These are phyloP conservation scores for Hymenochirus boettgeri DNA, from an alignment of 2,113 vertebrate genomes.

Conservation along the genomic window DNA sequence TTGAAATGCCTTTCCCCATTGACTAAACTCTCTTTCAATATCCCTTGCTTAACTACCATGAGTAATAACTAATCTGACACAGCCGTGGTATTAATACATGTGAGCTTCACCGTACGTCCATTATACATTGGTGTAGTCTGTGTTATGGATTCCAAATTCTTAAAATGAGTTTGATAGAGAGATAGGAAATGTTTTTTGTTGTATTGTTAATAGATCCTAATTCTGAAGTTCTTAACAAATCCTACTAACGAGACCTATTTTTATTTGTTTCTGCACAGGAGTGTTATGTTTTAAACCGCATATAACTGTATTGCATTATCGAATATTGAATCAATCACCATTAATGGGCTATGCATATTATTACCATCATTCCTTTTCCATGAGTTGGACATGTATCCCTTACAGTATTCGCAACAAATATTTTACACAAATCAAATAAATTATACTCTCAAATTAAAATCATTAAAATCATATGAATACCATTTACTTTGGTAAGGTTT, in stretches of 20 bases:
- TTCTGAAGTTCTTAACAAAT: too few species aligned
- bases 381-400: slow-evolving; percentile 6
- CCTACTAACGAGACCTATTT: too few species aligned
- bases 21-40: not conserved
- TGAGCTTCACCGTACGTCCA: slow-evolving; percentile 1
- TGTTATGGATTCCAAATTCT: too few species aligned
- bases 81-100: slow-evolving; percentile 12
- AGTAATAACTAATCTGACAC: slow-evolving; percentile 15
- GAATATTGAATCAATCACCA: slow-evolving; percentile 32
- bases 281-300: slow-evolving; percentile 22
- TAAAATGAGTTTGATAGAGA: slow-evolving; percentile 17
- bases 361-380: slow-evolving; percentile 7
- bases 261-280: too few species aligned
- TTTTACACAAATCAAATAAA: not conserved
- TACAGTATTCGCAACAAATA: not conserved
- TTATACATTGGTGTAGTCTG: slow-evolving; percentile 6
- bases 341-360: slow-evolving; percentile 19
- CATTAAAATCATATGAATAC: too few species aligned
- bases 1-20: not conserved
- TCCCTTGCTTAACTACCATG: too few species aligned
- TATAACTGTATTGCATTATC: slow-evolving; percentile 6
- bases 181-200: not conserved
- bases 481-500: too few species aligned
- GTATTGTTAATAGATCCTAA: not conserved
- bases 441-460: too few species aligned